Evolutionary conservation across 2,113 vertebrate genomes (phyloP).

Genomic region (Myotis brandtii): DNA sequence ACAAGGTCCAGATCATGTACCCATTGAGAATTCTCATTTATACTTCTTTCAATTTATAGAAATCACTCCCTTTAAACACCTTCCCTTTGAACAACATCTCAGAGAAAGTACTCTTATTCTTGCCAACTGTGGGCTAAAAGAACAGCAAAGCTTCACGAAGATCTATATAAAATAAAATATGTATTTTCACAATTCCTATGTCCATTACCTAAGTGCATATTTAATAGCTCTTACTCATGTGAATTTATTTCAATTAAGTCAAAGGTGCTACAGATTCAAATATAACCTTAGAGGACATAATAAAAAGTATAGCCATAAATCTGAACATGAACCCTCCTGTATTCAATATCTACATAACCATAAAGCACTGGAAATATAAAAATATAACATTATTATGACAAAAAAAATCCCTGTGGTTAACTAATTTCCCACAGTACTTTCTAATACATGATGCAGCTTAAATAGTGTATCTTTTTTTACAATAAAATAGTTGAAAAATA

Average conservation of each 20-base stretch:
- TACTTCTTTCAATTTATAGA: not conserved
- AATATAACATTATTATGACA: not conserved
- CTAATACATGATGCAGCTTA: not conserved
- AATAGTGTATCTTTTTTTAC: not conserved
- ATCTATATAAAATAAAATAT: not conserved
- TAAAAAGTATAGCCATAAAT: not conserved
- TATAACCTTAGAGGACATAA: conserved; percentile 4
- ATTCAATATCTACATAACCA: not conserved
- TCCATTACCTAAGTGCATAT: not conserved
- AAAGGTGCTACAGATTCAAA: conserved; percentile 26
- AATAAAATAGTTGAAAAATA: not conserved
- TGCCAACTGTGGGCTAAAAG: not conserved
- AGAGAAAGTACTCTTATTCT: conserved; percentile 8
- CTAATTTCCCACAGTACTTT: conserved; percentile 20
- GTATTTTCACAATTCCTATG: not conserved
- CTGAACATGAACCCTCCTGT: not conserved
- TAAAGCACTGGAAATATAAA: conserved; percentile 15
- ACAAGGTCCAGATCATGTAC: not conserved
- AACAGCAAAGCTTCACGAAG: not conserved
- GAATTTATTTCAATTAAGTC: conserved; percentile 31
- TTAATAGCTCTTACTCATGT: conserved; percentile 1
- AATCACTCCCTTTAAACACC: not conserved
- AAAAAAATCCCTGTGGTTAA: not conserved
- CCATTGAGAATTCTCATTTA: not conserved
- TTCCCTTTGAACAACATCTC: not conserved